Conservation (phyloP, 1,140 invertebrate species). For the Oryzaephilus surinamensis region DNA sequence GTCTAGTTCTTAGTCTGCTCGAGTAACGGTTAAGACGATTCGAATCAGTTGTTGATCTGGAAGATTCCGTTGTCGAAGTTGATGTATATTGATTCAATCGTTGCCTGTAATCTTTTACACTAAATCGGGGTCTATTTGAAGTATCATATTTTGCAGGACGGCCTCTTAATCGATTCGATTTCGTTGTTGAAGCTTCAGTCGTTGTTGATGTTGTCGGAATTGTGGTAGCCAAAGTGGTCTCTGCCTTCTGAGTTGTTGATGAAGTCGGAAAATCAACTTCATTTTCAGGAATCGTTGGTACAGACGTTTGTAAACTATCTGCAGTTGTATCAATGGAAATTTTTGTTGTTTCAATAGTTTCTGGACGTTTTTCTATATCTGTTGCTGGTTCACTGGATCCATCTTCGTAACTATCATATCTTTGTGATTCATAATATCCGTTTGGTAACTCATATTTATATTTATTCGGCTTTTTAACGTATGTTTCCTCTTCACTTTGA, state of each 20-base stretch:
- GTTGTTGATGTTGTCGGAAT: conserved; percentile 28
- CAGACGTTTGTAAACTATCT: conserved; percentile 3
- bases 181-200: conserved; percentile 17
- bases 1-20: conserved; percentile 1
- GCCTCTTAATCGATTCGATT: conserved; percentile 30
- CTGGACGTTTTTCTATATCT: conserved; percentile 1
- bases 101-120: conserved; percentile 48
- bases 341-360: conserved; percentile 2
- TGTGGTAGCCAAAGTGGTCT: conserved; percentile 5
- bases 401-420: too few species aligned
- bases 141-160: conserved; percentile 28
- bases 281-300: conserved; percentile 20
- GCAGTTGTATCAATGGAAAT: conserved; percentile 3
- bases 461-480: conserved; percentile 4
- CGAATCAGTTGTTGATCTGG: not conserved
- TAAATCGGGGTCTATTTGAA: conserved; percentile 43
- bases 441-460: conserved; percentile 1
- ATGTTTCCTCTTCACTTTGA: conserved; percentile 9
- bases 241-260: not conserved
- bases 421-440: conserved; percentile 1
- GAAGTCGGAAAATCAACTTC: conserved; percentile 25
- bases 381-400: not conserved
- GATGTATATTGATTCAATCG: conserved; percentile 37
- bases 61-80: conserved; percentile 35
- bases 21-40: too few species aligned